Percentiles rank a stretch among this genome's conserved stretches.
Conservation (phyloP, 53 echinoderm and acorn worm genomes). For the Crossaster papposus region DNA sequence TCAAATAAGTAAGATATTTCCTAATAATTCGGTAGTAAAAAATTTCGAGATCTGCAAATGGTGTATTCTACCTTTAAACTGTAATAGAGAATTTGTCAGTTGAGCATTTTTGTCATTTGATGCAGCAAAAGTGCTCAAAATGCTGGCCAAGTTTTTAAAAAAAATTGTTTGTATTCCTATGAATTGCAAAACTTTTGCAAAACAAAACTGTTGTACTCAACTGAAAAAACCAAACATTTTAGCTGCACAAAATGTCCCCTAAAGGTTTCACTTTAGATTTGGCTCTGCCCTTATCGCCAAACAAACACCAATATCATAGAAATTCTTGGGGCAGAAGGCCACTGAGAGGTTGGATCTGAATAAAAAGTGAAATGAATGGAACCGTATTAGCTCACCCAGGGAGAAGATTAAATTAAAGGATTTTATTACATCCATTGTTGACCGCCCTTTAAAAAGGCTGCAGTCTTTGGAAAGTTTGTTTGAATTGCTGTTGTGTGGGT, state of each 20-base stretch:
- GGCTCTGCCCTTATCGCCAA: not conserved
- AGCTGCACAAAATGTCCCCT: not conserved
- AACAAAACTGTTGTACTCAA: no score
- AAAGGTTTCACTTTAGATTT: not conserved
- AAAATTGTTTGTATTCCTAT: no score
- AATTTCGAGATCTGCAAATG: no score
- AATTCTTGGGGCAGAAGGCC: not conserved
- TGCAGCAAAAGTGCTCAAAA: no score
- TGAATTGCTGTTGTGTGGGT: conserved; percentile 1
- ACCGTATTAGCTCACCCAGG: not conserved
- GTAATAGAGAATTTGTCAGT: no score
- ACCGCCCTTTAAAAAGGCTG: not conserved
- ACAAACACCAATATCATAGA: not conserved
- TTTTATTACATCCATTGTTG: conserved; percentile 12
- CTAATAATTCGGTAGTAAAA: no score
- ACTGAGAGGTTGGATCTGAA: not conserved
- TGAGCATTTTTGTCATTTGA: no score
- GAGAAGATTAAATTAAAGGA: conserved; percentile 6
- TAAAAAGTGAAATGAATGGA: not conserved
- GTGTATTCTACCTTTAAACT: no score
- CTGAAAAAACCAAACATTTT: no score
- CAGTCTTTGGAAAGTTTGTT: not conserved
- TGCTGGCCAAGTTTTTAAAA: no score
- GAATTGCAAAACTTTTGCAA: no score
- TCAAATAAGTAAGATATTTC: no score